Base-by-base conservation (phyloP, 2,113 vertebrate species). In the Garra rufa region DNA sequence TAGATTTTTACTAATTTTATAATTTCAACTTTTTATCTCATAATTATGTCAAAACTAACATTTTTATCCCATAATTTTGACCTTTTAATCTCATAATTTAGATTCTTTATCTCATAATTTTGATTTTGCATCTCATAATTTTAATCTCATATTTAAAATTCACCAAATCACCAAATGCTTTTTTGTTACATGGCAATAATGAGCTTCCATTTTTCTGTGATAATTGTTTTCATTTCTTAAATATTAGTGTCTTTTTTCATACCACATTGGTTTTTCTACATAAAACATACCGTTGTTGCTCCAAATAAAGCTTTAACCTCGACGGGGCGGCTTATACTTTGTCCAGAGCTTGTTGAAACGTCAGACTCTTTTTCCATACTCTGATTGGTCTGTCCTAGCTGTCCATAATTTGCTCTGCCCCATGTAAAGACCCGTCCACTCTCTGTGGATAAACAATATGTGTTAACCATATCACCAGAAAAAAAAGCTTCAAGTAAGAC, bases 331-430 rank as follows among this genome's bases (percentile, higher is more conserved):
- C 89, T 89, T 52, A 69, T 81, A 30, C 21, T 82, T 9, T 71
- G 79, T 41, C 85, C 88, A 76, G 57, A 65, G 82, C 87, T 80
- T 34, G 57, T 61, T 1, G 86, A 78, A 19, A 30, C 75, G 21
- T 65, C 84, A 3, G 67, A 59, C 52, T 90, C 84, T 38, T n/a
- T 65, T 28, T 88, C 88, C 85, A 87, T 5, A 50, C 21, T 81
- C 52, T 92, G 76, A 0, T 52, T 83, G 87, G 76, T 59, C 17
- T 90, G 94, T 74, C 98, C 97, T 59, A 99, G 95, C 76, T 99
- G 97, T 82, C 96, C 96, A 0, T 98, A 99, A 93, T 95, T 92
- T 0, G 89, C 93, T 93, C 97, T 96, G 81, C 98, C 97, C 98
- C 98, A 99, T 10, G 96, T 96, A 87, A 96, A 97, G 63, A 98